Base-by-base conservation (phyloP, 2,113 vertebrate genomes). In the Agapornis roseicollis region DNA sequence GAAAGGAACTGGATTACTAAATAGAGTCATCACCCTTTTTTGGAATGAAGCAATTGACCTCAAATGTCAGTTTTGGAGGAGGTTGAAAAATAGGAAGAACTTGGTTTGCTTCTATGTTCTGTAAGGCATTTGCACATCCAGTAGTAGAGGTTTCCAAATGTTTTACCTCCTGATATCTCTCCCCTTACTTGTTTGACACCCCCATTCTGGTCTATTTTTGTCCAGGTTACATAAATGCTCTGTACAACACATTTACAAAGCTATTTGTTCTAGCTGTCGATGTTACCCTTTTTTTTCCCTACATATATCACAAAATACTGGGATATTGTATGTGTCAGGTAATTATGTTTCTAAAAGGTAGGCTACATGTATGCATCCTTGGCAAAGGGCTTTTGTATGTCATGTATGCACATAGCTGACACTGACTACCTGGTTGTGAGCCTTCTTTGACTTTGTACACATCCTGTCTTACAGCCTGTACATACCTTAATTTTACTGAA, bases 1-100 rank as follows among this genome's bases (percentile, higher is more conserved):
- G 80, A 70, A 91, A 80, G 35, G n/a, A 89, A 44, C n/a, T 61
- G 50, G 28, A 77, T 88, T 80, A 41, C n/a, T 82, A 47, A 86
- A 39, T 28, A 29, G 46, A 29, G 10, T 69, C 17, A 10, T 69
- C 72, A 61, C 11, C 29, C 49, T 9, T 5, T 85, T 92, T 65
- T 69, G 31, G 23, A 80, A 52, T 68, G 18, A 88, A 50, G 22
- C 49, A 46, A 50, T 44, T 85, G 52, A 61, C 53, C 27, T 85
- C 39, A 65, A 52, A 76, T 80, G 35, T 68, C 55, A 17, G 11
- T 28, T 88, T 76, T 85, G 44, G 72, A 77, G 73, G 82, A 15
- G 33, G 31, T 23, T 24, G 24, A 68, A 82, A 28, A 72, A 69
- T 10, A 64, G 41, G 65, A 80, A 37, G 13, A 39, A 20, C 10